Base-by-base conservation (phyloP, 2,797 vertebrate genomes). In the Graptemys geographica region DNA sequence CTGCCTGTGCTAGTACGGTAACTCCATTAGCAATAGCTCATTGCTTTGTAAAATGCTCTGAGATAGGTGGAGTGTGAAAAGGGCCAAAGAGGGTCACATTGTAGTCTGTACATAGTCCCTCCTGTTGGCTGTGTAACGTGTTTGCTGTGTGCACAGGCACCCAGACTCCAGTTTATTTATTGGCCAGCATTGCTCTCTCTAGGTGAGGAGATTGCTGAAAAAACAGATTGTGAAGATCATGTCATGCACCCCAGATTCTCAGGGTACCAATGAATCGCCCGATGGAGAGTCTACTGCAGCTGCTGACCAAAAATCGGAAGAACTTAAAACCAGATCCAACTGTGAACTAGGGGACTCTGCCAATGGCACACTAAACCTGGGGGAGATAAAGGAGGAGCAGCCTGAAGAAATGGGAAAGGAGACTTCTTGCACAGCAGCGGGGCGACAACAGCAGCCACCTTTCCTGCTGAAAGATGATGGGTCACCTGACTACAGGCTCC, bases 131-230 rank as follows among this genome's bases (percentile, higher is more conserved):
- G 83, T 44, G 89, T 27, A 27, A n/a, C 6, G 1, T 65, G 19
- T 11, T 81, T 16, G 19, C 44, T 53, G 19, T 52, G 51, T 69
- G 55, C 23, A 11, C 3, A 52, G 44, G 55, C 65, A 47, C 47
- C 59, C 47, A 16, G 47, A 28, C 23, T 18, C 79, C 11, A 8
- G 28, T 81, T 49, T 72, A 41, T 72, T 79, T 72, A 72, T 79
- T 96, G 88, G 96, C 72, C 47, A 7, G 0, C 0, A 74, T 83
- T 96, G 33, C 88, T 91, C 79, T 83, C 5, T 33, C 21, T 94
- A 99, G 99, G 98, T 99, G 90, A 99, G 99, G 95, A 98, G 99
- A 88, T 98, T 99, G 90, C 98, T 99, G 97, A 99, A 99, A 98
- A 99, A 99, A 97, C 99, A 99, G 93, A 98, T 98, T 0, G 99